A percentile compares a stretch with the other conserved stretches of the same genome.
These are phyloP conservation scores for Bergia sp. DNA, from an alignment of 92 coral and sea anemone genomes.

Conservation along the genomic window DNA sequence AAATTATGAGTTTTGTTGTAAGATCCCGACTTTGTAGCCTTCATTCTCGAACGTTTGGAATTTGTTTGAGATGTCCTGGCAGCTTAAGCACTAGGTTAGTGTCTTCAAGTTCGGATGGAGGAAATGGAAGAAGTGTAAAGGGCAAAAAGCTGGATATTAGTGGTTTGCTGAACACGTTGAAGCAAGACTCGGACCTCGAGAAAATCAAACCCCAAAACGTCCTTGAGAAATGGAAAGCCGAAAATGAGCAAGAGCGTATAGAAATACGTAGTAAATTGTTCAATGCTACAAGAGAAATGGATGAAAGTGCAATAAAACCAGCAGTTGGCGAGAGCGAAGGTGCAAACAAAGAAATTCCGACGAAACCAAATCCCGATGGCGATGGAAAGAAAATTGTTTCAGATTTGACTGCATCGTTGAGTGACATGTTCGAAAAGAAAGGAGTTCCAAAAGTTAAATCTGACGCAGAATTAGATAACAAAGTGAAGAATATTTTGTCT, in stretches of 20 bases:
- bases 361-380: neutral
- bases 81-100: neutral
- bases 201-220: constrained; percentile 29
- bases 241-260: constrained; percentile 29
- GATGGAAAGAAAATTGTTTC: constrained; percentile 34
- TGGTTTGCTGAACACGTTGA: constrained; percentile 17
- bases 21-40: constrained; percentile 36
- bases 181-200: constrained; percentile 20
- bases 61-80: neutral
- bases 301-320: neutral
- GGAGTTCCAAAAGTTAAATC: constrained; percentile 30
- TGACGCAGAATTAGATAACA: constrained; percentile 61
- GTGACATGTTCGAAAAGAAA: constrained; percentile 19
- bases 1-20: constrained; percentile 11
- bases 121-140: neutral
- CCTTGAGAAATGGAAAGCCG: constrained; percentile 39
- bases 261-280: constrained; percentile 33
- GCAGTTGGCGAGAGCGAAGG: neutral
- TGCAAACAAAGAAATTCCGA: neutral
- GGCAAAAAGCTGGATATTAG: constrained; percentile 19
- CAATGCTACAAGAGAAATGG: constrained; percentile 16
- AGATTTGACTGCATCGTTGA: neutral
- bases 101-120: constrained; percentile 31
- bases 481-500: constrained; percentile 68
- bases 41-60: neutral